Percentiles rank a stretch among this genome's conserved stretches.
These are phyloP conservation scores for Enteromius fasciolatus DNA, from an alignment of 2,797 vertebrate species.

Conservation along the genomic window DNA sequence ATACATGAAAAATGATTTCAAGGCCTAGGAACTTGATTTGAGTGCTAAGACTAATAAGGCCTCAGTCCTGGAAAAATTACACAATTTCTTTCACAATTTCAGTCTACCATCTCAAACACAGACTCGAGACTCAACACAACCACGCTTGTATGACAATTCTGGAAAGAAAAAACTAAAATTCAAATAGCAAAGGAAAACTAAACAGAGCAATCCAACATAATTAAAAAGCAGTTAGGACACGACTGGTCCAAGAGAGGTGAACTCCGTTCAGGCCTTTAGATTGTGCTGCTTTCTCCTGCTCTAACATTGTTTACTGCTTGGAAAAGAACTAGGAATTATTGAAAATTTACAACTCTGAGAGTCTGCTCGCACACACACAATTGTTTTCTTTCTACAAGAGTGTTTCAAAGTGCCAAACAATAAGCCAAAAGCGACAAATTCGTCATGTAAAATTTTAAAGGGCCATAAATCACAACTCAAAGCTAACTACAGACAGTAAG, in stretches of 20 bases:
- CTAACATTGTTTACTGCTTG: constrained; percentile 58
- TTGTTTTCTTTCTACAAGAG: neutral
- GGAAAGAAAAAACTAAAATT: neutral
- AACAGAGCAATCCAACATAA: neutral
- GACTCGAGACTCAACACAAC: constrained; percentile 1
- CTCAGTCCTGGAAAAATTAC: constrained; percentile 16
- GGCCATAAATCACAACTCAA: constrained; percentile 55
- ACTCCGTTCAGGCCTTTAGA: constrained; percentile 5
- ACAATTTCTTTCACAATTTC: constrained; percentile 22
- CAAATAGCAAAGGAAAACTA: constrained; percentile 24
- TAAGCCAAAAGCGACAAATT: constrained; percentile 70
- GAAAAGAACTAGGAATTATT: constrained; percentile 55
- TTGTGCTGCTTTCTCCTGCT: constrained; percentile 38
- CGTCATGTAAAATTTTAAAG: constrained; percentile 64
- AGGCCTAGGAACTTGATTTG: neutral
- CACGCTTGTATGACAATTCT: constrained; percentile 7
- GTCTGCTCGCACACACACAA: constrained; percentile 49
- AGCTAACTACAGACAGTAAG: constrained; percentile 47
- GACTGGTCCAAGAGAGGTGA: constrained; percentile 5
- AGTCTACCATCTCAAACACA: constrained; percentile 23
- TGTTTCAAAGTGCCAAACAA: constrained; percentile 67
- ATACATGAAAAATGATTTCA: neutral
- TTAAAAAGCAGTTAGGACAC: constrained; percentile 17
- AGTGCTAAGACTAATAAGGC: constrained; percentile 26
- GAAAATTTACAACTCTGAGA: constrained; percentile 64